Conservation (phyloP, 2,797 vertebrate genomes). For the Hydrocynus forskahlii region DNA sequence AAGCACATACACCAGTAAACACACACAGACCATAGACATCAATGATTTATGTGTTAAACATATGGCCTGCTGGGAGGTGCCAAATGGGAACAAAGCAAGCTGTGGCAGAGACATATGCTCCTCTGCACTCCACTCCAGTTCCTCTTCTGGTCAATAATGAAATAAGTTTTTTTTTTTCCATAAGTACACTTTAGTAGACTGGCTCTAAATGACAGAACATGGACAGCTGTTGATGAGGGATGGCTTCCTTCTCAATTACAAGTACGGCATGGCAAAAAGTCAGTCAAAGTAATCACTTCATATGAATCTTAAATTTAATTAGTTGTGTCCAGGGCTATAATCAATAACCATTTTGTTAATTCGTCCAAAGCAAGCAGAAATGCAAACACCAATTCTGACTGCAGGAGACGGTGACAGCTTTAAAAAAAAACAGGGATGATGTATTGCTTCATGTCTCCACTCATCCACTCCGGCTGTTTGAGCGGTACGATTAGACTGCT, state of each 20-base stretch:
- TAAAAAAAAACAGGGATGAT: background rate
- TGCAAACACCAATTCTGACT: background rate
- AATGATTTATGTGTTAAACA: conserved; percentile 3
- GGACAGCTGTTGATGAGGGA: background rate
- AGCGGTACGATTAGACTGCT: background rate
- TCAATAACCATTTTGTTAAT: conserved; percentile 9
- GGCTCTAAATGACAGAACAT: background rate
- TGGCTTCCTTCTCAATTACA: background rate
- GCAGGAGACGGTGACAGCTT: background rate
- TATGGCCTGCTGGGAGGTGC: conserved; percentile 1
- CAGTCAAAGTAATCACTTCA: background rate
- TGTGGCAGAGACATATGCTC: background rate
- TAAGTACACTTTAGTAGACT: background rate
- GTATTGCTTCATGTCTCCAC: conserved; percentile 6
- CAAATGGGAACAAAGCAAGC: background rate
- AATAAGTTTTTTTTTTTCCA: background rate
- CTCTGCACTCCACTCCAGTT: background rate
- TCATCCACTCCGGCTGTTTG: conserved; percentile 10
- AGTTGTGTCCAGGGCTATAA: background rate
- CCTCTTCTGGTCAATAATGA: conserved; percentile 5
- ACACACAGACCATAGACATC: background rate
- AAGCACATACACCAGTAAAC: background rate
- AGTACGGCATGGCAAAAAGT: background rate
- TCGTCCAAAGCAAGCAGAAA: background rate
- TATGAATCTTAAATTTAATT: background rate